Base-by-base conservation (phyloP, 1,140 invertebrate genomes). In the Globodera rostochiensis region DNA sequence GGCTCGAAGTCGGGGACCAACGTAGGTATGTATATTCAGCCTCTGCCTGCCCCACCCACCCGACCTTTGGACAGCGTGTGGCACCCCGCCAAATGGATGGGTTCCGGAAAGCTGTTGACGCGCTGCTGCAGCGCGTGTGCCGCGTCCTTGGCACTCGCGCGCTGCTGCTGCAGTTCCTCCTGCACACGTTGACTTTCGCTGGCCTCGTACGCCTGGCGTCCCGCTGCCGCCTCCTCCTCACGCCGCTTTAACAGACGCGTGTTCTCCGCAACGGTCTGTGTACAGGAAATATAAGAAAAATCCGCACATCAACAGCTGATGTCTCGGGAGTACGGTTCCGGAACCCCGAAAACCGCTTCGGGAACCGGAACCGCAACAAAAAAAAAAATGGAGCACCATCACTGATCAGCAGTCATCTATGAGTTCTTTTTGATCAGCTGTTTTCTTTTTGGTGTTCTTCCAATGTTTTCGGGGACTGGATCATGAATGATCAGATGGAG, bases 21-120 rank as follows among this genome's bases (percentile, higher is more conserved):
- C 36, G 25, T 25, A 25, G 25, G 25, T n/a, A n/a, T n/a, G 36
- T 36, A 36, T 36, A 1, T 36, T 36, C 36, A 36, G 36, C 36
- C 36, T 36, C 36, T 36, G 36, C 36, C 53, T 11, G 53, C 53
- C 6, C 15, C 15, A 6, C 49, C 60, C 9, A 2, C 9, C 53
- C 25, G n/a, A 84, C 83, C 83, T 85, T 84, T 84, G 21, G 84
- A 86, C 47, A 84, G 66, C 21, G 83, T 84, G 47, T 84, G 83
- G 45, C 83, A 84, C 15, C 49, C 80, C 45, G 77, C 83, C 57
- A 85, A 71, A 80, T 85, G 84, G 19, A 87, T 49, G 7, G 84
- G 84, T 74, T 85, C 86, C 25, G 86, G 86, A 57, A 82, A 49
- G 46, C 49, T 69, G 64, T 77, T 66, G 47, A 82, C 36, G 25